Evolutionary conservation across 1,140 invertebrate genomes (phyloP).

Genomic region (Globodera rostochiensis): DNA sequence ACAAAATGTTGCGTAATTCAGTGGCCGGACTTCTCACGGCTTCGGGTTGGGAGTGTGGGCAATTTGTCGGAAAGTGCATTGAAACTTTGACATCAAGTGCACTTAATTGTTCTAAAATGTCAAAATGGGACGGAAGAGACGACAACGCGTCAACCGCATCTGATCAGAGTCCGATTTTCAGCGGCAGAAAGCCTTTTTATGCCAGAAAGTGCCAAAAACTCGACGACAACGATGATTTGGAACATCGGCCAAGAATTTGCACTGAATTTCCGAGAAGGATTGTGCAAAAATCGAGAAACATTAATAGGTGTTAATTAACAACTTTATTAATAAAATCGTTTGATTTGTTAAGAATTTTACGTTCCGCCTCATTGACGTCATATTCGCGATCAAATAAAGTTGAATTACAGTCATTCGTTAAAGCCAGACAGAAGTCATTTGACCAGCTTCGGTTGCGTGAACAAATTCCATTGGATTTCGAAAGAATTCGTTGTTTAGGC

Average conservation of each 20-base stretch:
- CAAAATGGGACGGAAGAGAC: background rate
- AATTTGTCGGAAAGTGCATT: background rate
- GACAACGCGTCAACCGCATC: background rate
- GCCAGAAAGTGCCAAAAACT: background rate
- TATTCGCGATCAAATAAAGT: background rate
- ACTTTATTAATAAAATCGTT: background rate
- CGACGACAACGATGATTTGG: too few species aligned
- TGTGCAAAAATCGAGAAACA: background rate
- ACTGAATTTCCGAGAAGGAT: background rate
- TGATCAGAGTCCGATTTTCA: background rate
- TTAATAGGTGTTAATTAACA: background rate
- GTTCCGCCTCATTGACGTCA: background rate
- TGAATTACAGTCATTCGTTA: background rate
- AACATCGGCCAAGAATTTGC: background rate
- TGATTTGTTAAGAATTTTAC: conserved; percentile 3
- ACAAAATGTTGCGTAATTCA: background rate
- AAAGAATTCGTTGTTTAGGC: background rate
- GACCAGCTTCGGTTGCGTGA: background rate
- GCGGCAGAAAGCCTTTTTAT: background rate
- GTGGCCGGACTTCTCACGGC: background rate
- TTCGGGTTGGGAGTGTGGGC: background rate
- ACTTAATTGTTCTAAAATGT: background rate
- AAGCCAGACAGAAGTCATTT: background rate
- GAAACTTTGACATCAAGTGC: background rate
- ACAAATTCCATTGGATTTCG: background rate